phyloP scores from a whole-genome alignment of 2,113 vertebrate genomes.

The Mustela lutreola region DNA sequence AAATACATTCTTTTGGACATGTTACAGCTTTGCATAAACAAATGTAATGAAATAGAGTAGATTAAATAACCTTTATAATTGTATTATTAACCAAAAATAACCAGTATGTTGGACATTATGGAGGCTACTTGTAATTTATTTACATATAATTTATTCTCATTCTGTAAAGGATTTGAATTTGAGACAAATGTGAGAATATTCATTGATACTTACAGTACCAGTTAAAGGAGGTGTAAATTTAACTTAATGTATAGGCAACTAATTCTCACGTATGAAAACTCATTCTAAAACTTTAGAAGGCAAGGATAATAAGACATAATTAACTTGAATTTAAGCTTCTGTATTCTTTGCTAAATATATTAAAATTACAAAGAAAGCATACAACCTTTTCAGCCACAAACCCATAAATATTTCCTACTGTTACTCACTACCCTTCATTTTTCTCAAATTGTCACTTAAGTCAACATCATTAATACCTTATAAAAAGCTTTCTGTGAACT shows the following conservation, averaged over 20 bases:
- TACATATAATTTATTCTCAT: conserved; percentile 28
- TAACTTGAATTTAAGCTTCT: not conserved
- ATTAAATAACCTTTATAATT: conserved; percentile 14
- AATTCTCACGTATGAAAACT: conserved; percentile 24
- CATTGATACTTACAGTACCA: not conserved
- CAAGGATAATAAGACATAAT: not conserved
- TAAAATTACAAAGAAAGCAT: conserved; percentile 2
- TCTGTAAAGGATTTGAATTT: not conserved
- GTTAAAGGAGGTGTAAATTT: not conserved
- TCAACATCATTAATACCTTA: not conserved
- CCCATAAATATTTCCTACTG: not conserved
- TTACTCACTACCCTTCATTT: not conserved
- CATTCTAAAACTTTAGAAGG: not conserved
- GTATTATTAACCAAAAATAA: conserved; percentile 17
- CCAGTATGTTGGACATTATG: not conserved
- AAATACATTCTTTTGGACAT: not conserved
- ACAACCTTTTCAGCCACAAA: not conserved
- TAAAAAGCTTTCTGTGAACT: not conserved
- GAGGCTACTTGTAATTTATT: not conserved
- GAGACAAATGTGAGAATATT: not conserved
- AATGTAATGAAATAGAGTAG: not conserved
- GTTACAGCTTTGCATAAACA: not conserved
- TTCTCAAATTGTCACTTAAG: not conserved
- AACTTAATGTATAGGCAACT: not conserved
- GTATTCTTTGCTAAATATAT: not conserved